Percentiles rank a stretch among this genome's conserved stretches.
These are phyloP conservation scores for Gisinianus flammeolus DNA, from an alignment of 2,888 invertebrate species.

Conservation along the genomic window DNA sequence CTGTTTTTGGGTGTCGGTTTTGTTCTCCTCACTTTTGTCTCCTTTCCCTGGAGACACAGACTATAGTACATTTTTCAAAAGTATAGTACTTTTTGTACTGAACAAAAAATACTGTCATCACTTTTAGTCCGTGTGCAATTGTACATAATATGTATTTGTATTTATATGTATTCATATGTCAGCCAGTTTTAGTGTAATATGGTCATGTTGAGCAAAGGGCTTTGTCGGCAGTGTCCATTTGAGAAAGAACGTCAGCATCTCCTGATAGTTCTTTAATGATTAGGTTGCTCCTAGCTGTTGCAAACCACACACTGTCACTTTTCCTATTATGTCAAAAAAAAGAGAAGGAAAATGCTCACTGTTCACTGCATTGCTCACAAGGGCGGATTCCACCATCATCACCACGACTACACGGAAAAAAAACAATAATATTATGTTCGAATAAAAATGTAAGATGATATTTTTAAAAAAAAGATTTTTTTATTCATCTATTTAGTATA, in stretches of 20 bases:
- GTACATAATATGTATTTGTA: background rate
- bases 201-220: background rate
- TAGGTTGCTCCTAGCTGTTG: conserved; percentile 9
- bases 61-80: no score
- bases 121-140: background rate
- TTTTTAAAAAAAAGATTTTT: no score
- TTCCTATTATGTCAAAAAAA: no score
- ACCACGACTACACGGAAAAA: background rate
- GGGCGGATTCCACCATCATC: background rate
- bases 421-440: background rate
- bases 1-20: no score
- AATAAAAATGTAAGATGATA: background rate
- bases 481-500: no score
- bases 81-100: background rate
- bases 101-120: background rate
- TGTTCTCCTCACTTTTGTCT: no score
- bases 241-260: background rate
- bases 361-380: background rate
- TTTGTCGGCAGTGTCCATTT: background rate
- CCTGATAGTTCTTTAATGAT: conserved; percentile 27
- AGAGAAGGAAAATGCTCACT: no score
- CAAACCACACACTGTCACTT: conserved; percentile 13
- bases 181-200: background rate
- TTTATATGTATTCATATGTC: background rate
- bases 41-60: no score